Conservation (phyloP, 2,797 vertebrate species). For the Aselliscus stoliczkanus region DNA sequence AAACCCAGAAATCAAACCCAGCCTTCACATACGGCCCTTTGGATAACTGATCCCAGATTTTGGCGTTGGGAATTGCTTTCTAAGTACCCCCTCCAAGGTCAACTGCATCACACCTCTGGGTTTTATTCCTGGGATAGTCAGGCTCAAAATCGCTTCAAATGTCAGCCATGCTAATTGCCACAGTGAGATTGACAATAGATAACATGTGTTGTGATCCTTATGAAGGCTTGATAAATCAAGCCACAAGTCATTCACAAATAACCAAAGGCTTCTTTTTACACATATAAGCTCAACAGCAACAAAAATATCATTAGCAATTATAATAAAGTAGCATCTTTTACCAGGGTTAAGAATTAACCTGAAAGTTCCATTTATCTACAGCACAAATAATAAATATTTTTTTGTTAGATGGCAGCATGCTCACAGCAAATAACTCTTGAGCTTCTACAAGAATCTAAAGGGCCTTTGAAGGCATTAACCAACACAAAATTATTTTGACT, state of each 20-base stretch:
- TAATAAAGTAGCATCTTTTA: background rate
- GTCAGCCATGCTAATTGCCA: background rate
- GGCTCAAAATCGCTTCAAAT: background rate
- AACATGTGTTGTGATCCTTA: background rate
- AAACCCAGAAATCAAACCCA: constrained; percentile 66
- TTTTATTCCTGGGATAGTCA: background rate
- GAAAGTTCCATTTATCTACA: background rate
- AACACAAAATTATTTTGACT: background rate
- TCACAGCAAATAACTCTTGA: background rate
- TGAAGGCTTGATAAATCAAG: background rate
- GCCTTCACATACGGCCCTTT: background rate
- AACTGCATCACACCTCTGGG: background rate
- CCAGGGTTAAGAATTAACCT: background rate
- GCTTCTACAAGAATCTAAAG: background rate
- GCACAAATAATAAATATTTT: background rate
- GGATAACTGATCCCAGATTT: constrained; percentile 61
- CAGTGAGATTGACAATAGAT: background rate
- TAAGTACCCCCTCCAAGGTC: background rate
- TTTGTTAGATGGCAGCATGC: background rate
- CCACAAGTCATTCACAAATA: background rate
- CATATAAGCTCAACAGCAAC: background rate
- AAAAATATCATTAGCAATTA: background rate
- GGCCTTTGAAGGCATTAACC: background rate
- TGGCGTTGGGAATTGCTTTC: background rate
- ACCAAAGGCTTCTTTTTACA: background rate